Percentiles rank a stretch among this genome's conserved stretches.
Conservation (phyloP, 2,888 invertebrate species). For the Lypha dubia region DNA sequence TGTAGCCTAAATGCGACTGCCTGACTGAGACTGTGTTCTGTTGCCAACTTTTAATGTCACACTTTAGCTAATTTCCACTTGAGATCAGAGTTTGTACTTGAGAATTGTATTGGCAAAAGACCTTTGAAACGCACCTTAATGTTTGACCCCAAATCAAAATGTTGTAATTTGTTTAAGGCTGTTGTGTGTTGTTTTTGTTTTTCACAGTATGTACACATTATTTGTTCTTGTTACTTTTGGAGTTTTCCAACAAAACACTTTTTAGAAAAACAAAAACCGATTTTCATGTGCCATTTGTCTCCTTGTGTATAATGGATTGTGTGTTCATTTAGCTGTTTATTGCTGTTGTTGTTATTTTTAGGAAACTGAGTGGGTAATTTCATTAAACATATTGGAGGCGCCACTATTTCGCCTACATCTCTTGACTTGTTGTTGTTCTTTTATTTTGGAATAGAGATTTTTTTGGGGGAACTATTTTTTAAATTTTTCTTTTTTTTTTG, state of each 20-base stretch:
- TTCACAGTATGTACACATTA: conserved; percentile 9
- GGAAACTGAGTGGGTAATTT: conserved; percentile 62
- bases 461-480: conserved; percentile 49
- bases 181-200: conserved; percentile 36
- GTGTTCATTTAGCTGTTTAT: conserved; percentile 41
- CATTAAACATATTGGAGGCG: conserved; percentile 68
- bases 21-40: conserved; percentile 12
- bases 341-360: conserved; percentile 35
- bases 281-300: conserved; percentile 65
- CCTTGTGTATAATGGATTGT: conserved; percentile 52
- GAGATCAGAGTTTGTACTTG: conserved; percentile 44
- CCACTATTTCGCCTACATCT: conserved; percentile 72
- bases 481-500: background rate
- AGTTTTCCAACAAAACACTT: conserved; percentile 38
- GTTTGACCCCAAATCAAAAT: conserved; percentile 71
- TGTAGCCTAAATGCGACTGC: background rate
- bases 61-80: conserved; percentile 62
- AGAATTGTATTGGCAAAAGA: conserved; percentile 51
- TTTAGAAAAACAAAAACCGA: conserved; percentile 45
- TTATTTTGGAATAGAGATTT: conserved; percentile 15
- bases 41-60: conserved; percentile 35
- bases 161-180: conserved; percentile 67
- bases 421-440: conserved; percentile 53
- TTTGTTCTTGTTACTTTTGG: conserved; percentile 20
- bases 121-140: conserved; percentile 70